Base-by-base conservation (phyloP, 1,140 invertebrate genomes). In the Nephila pilipes region DNA sequence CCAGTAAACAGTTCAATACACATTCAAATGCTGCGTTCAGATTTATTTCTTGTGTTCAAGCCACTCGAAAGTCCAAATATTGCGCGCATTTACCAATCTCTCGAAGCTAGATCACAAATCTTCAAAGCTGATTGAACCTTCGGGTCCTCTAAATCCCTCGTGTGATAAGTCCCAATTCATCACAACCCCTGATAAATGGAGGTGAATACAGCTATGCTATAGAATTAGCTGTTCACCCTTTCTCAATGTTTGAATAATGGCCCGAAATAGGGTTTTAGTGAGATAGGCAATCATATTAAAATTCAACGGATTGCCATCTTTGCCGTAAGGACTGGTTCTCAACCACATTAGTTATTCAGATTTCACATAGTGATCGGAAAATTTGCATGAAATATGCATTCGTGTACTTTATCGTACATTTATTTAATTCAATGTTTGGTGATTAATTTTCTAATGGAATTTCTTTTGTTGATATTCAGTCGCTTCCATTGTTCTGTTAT, bases 221-320 rank as follows among this genome's bases (percentile, higher is more conserved):
- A 90, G 75, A 54, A 65, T 58, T 55, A 36, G 75, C 25, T 79
- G 54, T 80, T 90, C 75, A 55, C 87, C 60, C 60, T 65, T 54
- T 29, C 32, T 54, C 60, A 36, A 57, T 80, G 88, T 90, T 90
- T 79, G 88, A 90, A 90, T 90, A 90, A 90, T 90, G 55, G 88
- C 20, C n/a, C 25, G 65, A 58, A 80, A 90, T 80, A 38, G 75
- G 88, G 57, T 69, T 90, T 90, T 80, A 90, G 88, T 80, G 80
- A 90, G 88, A 90, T 79, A 58, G 88, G 75, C 88, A 90, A 90
- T 90, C 88, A 55, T 80, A 90, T 90, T 80, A 90, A 90, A 90
- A 90, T 90, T 80, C 36, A 90, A 90, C 88, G 88, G 65, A 79
- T 29, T 88, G 60, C 57, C 54, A 88, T 88, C 60, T 88, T 88